Evolutionary conservation across 2,113 vertebrate genomes (phyloP), one percentile per base, ranked within the genome.

Genomic region (Puma concolor): DNA sequence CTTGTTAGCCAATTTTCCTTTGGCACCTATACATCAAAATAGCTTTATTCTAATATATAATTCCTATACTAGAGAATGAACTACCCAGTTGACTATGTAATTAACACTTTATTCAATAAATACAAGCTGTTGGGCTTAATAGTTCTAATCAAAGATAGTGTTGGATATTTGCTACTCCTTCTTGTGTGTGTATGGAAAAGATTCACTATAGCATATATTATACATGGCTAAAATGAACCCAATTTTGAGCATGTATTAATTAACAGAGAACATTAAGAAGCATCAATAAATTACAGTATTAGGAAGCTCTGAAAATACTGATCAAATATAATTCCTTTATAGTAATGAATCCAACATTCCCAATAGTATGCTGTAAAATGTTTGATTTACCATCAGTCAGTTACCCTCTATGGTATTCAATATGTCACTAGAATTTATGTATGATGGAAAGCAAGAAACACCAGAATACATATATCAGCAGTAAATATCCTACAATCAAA

Each of bases 131-230:
- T 95, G 6, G 76, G 94, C 82, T 98, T 88, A 97, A 54, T 7
- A 50, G 83, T 92, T 97, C 79, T 96, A 97, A 83, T 93, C 82
- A 95, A 92, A 97, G 86, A 91, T 33, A 87, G 0, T 89, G 44
- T 36, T 94, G 76, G 90, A 92, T 50, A 96, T 93, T 63, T 94
- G 52, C 44, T 97, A 54, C 80, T 95, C 38, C 41, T 83, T 21
- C 76, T 4, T 54, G 14, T 89, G 31, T n/a, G 31, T 64, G 19
- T 85, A 27, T n/a, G 29, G 7, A 17, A 97, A 90, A 97, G 33
- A 86, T 21, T 67, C 36, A 50, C 1, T 60, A 48, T 8, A 87
- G 91, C 44, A 92, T 38, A 38, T 83, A 52, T 64, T 66, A 81
- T 27, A 80, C 44, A 93, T 31, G 88, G 82, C 88, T 93, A 91